phyloP scores from a whole-genome alignment of 2,113 vertebrate species.

The Chionodraco myersi region DNA sequence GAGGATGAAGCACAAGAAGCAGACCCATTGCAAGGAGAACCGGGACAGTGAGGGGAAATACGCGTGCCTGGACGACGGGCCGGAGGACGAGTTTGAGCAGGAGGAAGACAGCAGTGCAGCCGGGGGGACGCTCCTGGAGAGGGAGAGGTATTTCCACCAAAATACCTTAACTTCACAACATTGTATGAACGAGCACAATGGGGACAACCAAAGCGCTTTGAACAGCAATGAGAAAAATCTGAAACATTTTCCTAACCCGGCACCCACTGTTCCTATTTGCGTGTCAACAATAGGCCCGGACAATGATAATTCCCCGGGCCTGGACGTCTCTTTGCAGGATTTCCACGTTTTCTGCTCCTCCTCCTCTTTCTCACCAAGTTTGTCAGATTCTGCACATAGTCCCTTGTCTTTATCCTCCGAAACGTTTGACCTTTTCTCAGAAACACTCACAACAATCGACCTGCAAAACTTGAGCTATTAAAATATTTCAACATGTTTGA shows the following conservation, averaged over 20 bases:
- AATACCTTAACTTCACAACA: constrained; percentile 90
- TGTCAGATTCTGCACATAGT: constrained; percentile 91
- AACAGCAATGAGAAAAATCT: constrained; percentile 97
- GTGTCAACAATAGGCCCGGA: constrained; percentile 94
- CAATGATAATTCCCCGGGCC: constrained; percentile 92
- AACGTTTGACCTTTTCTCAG: constrained; percentile 97
- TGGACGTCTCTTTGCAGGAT: constrained; percentile 93
- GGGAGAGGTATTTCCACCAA: constrained; percentile 91
- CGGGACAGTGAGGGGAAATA: constrained; percentile 91
- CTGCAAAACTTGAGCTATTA: constrained; percentile 95
- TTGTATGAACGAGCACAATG: constrained; percentile 90
- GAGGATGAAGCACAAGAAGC: constrained; percentile 98
- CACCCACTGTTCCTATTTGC: constrained; percentile 92
- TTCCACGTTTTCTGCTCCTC: constrained; percentile 90
- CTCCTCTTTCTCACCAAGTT: constrained; percentile 93
- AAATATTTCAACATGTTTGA: constrained; percentile 53
- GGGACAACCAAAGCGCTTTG: constrained; percentile 89
- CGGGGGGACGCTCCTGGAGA: constrained; percentile 87
- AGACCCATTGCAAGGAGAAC: constrained; percentile 97
- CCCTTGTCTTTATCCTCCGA: constrained; percentile 91
- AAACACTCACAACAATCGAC: constrained; percentile 96
- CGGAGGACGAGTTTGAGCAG: constrained; percentile 88
- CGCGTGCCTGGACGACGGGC: constrained; percentile 86
- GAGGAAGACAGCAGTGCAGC: constrained; percentile 84
- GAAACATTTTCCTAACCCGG: constrained; percentile 94